Evolutionary conservation across 2,888 invertebrate genomes (phyloP), one percentile per base, ranked within the genome.

Genomic region (Noctuana brunneofusca): DNA sequence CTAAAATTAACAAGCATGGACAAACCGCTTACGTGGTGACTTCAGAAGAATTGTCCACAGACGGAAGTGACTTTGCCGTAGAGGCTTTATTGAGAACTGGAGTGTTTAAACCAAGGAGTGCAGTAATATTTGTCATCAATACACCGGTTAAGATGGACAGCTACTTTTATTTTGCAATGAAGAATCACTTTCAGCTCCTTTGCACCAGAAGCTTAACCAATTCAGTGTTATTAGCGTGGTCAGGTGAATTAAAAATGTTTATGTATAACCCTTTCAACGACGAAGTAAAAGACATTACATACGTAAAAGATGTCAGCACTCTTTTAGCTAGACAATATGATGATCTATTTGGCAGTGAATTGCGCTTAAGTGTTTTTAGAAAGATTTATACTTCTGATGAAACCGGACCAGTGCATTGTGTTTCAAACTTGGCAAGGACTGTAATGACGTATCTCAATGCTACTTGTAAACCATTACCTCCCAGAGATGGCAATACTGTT

Each of bases 201-300:
- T 92, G 92, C 92, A 86, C 86, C 41, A 84, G 84, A 63, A 92
- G 92, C 76, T 79, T 93, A 8, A 82, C 93, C 0, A 93, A 93
- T 69, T 89, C 89, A 0, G 83, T 91, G 1, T 70, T 92, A 6
- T 76, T 89, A 52, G 58, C 89, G 12, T 82, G 77, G 78, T 70
- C 80, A 12, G 75, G 79, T 8, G 72, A 78, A 1, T 71, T 93
- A 22, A 85, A 83, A 68, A 83, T 92, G 57, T 93, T 88, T 66
- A 85, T 88, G 0, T 93, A 92, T 66, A 92, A 93, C 69, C 92
- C 92, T 0, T 93, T 92, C 65, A 75, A 80, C 0, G 71, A 86
- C 22, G 71, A 86, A 68, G 83, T 92, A 38, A 75, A 76, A 43
- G 87, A 92, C 52, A 78, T 91, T 20, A 86, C 87, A 11, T 64